Evolutionary conservation across 2,113 vertebrate genomes (phyloP).

Genomic region (Chaetops frenatus): DNA sequence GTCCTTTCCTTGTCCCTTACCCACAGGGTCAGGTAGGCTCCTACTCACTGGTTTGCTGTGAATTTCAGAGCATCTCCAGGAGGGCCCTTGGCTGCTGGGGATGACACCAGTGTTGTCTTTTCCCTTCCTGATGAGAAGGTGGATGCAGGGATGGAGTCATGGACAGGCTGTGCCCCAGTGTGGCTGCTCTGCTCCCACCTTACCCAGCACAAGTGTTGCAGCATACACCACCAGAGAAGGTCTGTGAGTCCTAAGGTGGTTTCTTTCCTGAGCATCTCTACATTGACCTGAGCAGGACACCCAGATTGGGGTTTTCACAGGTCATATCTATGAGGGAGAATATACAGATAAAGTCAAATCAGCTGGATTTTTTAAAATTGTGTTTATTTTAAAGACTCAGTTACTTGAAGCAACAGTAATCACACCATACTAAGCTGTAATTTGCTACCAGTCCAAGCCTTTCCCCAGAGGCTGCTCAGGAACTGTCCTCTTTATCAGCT

Average conservation of each 20-base stretch:
- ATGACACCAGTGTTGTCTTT: not conserved
- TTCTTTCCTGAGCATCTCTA: not conserved
- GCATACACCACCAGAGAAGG: not conserved
- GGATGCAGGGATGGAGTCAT: accelerated
- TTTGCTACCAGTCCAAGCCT: not conserved
- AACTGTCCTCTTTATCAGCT: not conserved
- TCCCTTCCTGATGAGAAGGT: accelerated
- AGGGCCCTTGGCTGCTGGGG: not conserved
- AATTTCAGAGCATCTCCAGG: not conserved
- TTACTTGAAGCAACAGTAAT: not conserved
- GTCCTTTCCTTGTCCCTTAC: not conserved
- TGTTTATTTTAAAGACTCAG: not conserved
- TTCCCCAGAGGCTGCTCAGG: not conserved
- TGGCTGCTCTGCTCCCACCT: not conserved
- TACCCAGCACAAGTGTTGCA: not conserved
- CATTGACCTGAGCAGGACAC: not conserved
- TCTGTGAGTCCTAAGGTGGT: not conserved
- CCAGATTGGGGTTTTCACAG: not conserved
- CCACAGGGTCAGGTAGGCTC: not conserved
- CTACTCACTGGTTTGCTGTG: not conserved
- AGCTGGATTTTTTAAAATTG: not conserved
- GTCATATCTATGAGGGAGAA: not conserved
- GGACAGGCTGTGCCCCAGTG: not conserved
- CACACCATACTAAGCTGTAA: not conserved
- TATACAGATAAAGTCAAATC: not conserved